phyloP scores from a whole-genome alignment of 2,888 invertebrate species.

The Lamellibrachia columna region DNA sequence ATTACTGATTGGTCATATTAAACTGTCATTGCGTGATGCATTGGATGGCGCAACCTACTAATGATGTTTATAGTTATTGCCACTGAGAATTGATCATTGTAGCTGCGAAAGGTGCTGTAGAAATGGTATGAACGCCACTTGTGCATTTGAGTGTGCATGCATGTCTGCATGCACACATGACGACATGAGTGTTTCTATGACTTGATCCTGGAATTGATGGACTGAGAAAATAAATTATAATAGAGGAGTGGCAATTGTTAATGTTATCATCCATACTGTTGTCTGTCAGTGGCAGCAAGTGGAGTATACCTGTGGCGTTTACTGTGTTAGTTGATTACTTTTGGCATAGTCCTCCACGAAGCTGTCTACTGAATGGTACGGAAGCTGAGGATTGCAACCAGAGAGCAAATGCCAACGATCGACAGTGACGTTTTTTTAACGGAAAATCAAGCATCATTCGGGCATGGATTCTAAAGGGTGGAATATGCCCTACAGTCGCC shows the following conservation, averaged over 20 bases:
- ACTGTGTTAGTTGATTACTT: not conserved
- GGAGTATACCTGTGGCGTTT: not conserved
- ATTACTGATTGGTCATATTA: not conserved
- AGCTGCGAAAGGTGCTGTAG: not conserved
- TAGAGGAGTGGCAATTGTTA: not conserved
- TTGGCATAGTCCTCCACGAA: not conserved
- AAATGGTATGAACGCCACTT: not conserved
- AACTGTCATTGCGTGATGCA: not conserved
- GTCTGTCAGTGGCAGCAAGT: not conserved
- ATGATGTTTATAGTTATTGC: not conserved
- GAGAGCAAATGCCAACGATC: not conserved
- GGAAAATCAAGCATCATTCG: not conserved
- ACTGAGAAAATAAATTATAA: not conserved
- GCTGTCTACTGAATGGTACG: not conserved
- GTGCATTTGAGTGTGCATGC: not conserved
- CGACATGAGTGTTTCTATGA: not conserved
- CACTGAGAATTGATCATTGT: not conserved
- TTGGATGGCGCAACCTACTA: not conserved
- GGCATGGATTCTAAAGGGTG: constrained; percentile 6
- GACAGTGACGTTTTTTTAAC: not conserved
- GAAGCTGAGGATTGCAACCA: not conserved
- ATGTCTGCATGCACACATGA: not conserved
- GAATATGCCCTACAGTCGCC: constrained; percentile 1
- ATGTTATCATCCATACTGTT: not conserved
- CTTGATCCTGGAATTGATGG: not conserved